A percentile compares a stretch with the other conserved stretches of the same genome.
Evolutionary conservation across 2,797 vertebrate species (phyloP).

Genomic region (Sebastes trivittatus): DNA sequence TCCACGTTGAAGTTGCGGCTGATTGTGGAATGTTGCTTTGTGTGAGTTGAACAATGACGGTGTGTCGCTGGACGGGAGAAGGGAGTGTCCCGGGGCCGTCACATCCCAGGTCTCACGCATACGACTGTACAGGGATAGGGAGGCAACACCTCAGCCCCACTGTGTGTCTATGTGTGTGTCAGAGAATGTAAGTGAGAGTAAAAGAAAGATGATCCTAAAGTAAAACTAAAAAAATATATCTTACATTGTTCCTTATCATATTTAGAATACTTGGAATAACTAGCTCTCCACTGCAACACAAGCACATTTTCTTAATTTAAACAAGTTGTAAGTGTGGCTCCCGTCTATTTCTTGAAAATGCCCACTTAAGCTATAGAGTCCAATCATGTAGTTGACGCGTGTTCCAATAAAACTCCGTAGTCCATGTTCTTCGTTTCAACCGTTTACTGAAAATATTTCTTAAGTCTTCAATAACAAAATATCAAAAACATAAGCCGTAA

Average conservation of each 20-base stretch:
- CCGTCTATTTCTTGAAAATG: too few relatives aligned
- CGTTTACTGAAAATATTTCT: too few relatives aligned
- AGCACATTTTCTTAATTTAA: too few relatives aligned
- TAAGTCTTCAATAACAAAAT: too few relatives aligned
- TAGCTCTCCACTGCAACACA: neutral
- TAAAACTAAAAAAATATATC: neutral
- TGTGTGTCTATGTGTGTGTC: neutral
- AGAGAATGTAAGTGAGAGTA: neutral
- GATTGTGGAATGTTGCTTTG: constrained; percentile 61
- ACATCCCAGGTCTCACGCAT: constrained; percentile 14
- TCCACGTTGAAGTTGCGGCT: constrained; percentile 37
- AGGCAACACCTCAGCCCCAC: neutral
- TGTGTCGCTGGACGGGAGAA: constrained; percentile 21
- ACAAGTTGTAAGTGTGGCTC: too few relatives aligned
- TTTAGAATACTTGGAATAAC: neutral
- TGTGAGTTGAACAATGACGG: constrained; percentile 50
- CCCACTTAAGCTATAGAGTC: too few relatives aligned
- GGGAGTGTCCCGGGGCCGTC: neutral
- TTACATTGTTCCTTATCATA: neutral
- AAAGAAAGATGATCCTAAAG: neutral
- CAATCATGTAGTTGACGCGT: too few relatives aligned
- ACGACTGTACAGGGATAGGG: neutral
- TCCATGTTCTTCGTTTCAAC: too few relatives aligned
- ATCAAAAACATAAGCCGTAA: too few relatives aligned
- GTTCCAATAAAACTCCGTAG: too few relatives aligned